phyloP scores from a whole-genome alignment of 2,113 vertebrate species.

The Clupea harengus region DNA sequence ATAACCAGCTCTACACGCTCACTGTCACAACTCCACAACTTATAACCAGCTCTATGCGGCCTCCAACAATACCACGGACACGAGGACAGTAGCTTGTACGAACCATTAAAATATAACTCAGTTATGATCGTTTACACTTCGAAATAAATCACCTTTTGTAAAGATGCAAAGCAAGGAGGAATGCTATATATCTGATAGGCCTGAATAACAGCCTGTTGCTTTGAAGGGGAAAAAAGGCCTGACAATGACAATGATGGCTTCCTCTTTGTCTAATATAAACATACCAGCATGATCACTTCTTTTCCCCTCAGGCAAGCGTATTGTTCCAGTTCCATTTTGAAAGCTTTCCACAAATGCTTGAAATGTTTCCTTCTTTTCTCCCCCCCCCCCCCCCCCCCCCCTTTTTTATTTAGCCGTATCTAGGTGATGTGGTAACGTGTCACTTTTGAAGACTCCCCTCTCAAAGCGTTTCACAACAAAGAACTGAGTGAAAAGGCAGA shows the following conservation, averaged over 20 bases:
- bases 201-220: conserved; percentile 29
- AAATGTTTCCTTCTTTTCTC: conserved; percentile 69
- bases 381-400: conserved; percentile 53
- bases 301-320: conserved; percentile 64
- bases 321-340: conserved; percentile 70
- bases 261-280: conserved; percentile 77
- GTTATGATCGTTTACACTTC: background rate
- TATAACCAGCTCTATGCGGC: background rate
- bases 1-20: too few species aligned
- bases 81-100: background rate
- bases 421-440: conserved; percentile 71
- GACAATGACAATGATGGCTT: conserved; percentile 77
- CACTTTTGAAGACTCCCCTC: conserved; percentile 64
- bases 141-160: background rate
- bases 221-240: conserved; percentile 65
- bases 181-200: background rate
- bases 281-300: conserved; percentile 77
- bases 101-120: background rate
- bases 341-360: conserved; percentile 70
- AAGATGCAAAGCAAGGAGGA: background rate
- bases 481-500: conserved; percentile 45
- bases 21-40: background rate
- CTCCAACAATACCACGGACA: background rate
- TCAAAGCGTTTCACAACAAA: conserved; percentile 67
- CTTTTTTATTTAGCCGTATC: conserved; percentile 68